Conservation (phyloP, 2,797 vertebrate genomes). For the Acropternis orthonyx region DNA sequence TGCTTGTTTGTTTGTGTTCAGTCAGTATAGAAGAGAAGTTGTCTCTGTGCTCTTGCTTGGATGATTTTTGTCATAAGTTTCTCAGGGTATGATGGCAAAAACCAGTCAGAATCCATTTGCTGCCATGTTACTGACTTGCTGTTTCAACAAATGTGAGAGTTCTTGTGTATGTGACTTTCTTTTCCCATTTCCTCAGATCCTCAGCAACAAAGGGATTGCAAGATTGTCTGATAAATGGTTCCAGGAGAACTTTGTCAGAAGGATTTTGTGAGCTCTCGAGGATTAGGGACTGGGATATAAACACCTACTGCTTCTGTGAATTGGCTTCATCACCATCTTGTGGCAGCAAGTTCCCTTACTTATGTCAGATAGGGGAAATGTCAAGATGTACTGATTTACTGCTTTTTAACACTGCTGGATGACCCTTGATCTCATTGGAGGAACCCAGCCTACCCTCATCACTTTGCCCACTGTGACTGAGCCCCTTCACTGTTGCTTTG, state of each 20-base stretch:
- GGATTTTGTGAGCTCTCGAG: neutral
- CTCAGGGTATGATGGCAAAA: neutral
- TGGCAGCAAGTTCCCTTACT: neutral
- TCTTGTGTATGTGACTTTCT: neutral
- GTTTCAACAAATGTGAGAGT: neutral
- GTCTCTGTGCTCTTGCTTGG: neutral
- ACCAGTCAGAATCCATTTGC: neutral
- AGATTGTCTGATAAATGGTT: neutral
- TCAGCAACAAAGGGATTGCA: neutral
- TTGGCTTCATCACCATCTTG: neutral
- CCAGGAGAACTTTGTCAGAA: neutral
- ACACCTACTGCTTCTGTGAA: neutral
- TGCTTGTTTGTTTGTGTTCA: neutral
- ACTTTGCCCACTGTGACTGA: neutral
- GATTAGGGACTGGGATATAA: neutral
- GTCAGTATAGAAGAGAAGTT: neutral
- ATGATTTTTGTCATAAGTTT: neutral
- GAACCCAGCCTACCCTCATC: neutral
- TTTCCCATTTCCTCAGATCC: neutral
- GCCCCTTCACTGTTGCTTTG: neutral
- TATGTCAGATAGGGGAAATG: neutral
- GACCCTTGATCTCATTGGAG: neutral
- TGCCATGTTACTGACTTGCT: neutral
- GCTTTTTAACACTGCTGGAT: neutral
- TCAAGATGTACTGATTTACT: neutral